A percentile compares a stretch with the other conserved stretches of the same genome.
Conservation (phyloP, 2,113 vertebrate genomes). For the Stercorarius parasiticus region DNA sequence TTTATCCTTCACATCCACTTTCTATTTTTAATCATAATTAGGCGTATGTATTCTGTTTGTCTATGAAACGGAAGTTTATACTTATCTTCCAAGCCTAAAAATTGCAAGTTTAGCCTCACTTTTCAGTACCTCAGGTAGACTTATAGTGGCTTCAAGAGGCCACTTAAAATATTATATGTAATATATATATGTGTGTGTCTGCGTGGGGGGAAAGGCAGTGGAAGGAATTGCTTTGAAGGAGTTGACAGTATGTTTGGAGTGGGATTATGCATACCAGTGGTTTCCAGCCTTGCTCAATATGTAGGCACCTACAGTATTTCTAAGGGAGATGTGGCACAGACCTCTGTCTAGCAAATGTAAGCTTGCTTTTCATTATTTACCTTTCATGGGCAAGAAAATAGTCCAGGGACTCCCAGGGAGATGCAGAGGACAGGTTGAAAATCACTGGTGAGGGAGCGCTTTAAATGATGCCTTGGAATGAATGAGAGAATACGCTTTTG, state of each 20-base stretch:
- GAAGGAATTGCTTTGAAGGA: not conserved
- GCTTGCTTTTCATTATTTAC: not conserved
- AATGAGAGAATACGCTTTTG: not conserved
- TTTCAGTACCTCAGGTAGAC: not conserved
- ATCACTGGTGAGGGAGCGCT: not conserved
- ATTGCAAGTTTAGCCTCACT: not conserved
- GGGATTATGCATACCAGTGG: not conserved
- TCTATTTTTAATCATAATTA: not conserved
- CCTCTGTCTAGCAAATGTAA: not conserved
- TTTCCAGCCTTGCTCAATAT: not conserved
- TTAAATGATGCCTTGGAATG: not conserved
- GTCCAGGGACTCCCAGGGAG: not conserved
- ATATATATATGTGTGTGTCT: not conserved
- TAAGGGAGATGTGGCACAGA: not conserved
- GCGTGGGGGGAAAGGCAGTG: rapidly evolving
- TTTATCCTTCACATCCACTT: not conserved
- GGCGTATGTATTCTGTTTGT: not conserved
- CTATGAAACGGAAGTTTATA: not conserved
- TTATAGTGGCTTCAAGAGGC: not conserved
- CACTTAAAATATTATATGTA: not conserved
- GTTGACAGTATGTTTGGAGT: not conserved
- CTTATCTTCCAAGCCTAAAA: not conserved
- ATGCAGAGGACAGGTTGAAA: not conserved
- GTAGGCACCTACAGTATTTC: not conserved
- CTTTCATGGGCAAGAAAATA: not conserved